Evolutionary conservation across 2,888 invertebrate genomes (phyloP).

Genomic region (Proisotoma minuta): DNA sequence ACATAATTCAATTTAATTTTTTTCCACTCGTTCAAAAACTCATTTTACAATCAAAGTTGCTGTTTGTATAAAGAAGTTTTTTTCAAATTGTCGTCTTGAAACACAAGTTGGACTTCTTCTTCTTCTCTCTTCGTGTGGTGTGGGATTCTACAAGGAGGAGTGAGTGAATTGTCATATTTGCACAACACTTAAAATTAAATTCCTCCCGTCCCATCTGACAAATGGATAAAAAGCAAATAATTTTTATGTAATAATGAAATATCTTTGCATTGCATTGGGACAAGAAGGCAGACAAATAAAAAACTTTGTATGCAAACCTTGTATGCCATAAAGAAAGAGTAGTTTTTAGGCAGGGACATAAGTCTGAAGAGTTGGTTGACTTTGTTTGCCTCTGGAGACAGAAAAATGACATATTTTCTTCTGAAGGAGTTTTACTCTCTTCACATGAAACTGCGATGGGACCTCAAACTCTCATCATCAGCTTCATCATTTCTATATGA

Average conservation of each 20-base stretch:
- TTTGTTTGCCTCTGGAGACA: constrained; percentile 9
- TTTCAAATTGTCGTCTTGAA: too few relatives aligned
- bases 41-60: too few relatives aligned
- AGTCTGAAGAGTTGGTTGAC: neutral
- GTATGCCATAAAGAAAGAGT: neutral
- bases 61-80: too few relatives aligned
- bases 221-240: constrained; percentile 13
- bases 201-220: constrained; percentile 11
- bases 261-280: constrained; percentile 4
- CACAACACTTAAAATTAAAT: constrained; percentile 15
- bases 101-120: too few relatives aligned
- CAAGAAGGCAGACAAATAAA: neutral
- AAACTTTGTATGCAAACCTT: constrained; percentile 1
- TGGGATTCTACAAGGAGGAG: too few relatives aligned
- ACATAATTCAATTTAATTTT: too few relatives aligned
- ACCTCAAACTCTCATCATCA: too few relatives aligned
- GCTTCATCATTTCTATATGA: neutral
- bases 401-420: constrained; percentile 15
- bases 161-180: too few relatives aligned
- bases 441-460: constrained; percentile 2
- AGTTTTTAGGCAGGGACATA: neutral
- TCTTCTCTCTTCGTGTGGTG: too few relatives aligned
- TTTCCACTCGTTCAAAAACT: too few relatives aligned
- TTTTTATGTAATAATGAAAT: constrained; percentile 16
- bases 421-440: too few relatives aligned